Conservation (phyloP, 2,113 vertebrate genomes). For the Poeciliopsis turrubarensis region DNA sequence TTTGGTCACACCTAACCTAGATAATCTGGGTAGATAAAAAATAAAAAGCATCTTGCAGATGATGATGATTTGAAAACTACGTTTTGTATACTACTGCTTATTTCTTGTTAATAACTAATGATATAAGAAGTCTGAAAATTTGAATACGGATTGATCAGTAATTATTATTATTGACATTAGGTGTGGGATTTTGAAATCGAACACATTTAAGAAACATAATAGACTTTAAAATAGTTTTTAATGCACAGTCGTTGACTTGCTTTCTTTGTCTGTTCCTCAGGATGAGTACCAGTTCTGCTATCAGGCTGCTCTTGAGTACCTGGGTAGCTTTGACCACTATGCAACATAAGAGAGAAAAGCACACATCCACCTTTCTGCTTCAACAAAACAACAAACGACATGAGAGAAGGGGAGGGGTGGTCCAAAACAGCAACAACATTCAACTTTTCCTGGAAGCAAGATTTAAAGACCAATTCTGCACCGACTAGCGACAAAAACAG, state of each 20-base stretch:
- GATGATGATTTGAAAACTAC: too few species aligned
- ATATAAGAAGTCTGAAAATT: background rate
- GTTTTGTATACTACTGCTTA: background rate
- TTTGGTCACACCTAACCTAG: too few species aligned
- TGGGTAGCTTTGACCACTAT: constrained; percentile 99
- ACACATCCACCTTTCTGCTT: constrained; percentile 58
- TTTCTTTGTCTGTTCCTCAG: constrained; percentile 69
- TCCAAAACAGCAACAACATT: constrained; percentile 24
- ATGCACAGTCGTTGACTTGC: background rate
- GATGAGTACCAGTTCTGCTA: constrained; percentile 98
- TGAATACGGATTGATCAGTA: background rate
- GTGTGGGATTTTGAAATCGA: too few species aligned
- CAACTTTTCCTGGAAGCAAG: constrained; percentile 40
- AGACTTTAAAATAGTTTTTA: background rate
- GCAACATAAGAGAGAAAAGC: constrained; percentile 87
- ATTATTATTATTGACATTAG: background rate
- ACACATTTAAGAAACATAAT: background rate
- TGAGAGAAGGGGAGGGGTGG: constrained; percentile 17
- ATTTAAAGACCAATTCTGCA: constrained; percentile 45
- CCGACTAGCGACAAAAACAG: constrained; percentile 61
- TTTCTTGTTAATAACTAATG: background rate
- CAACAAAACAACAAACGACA: constrained; percentile 41
- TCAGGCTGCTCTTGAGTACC: constrained; percentile 94
- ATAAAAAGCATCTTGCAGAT: too few species aligned
- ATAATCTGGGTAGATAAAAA: too few species aligned